Evolutionary conservation across 2,888 invertebrate species (phyloP).

Genomic region (Pandemis corylana): DNA sequence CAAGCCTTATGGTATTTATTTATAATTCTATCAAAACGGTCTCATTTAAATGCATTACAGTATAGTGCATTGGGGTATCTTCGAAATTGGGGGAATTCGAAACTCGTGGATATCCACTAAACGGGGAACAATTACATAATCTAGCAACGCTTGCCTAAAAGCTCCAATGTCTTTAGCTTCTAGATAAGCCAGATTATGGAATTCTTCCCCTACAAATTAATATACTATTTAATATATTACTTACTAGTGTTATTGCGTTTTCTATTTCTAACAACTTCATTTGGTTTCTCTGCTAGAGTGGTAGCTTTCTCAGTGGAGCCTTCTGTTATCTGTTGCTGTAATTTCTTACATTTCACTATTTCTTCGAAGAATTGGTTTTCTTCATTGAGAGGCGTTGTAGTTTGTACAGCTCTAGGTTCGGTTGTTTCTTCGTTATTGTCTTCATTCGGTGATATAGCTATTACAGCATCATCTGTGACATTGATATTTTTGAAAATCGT

Average conservation of each 20-base stretch:
- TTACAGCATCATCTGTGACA: background rate
- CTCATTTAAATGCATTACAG: background rate
- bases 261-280: background rate
- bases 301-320: background rate
- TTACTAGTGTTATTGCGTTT: constrained; percentile 5
- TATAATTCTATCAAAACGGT: constrained; percentile 42
- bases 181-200: no score
- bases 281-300: background rate
- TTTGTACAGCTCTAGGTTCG: background rate
- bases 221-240: background rate
- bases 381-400: constrained; percentile 39
- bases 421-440: background rate
- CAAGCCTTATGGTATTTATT: no score
- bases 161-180: no score
- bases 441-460: constrained; percentile 10
- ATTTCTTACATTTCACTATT: constrained; percentile 54
- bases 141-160: no score
- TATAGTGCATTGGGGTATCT: no score
- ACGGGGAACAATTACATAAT: no score
- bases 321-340: constrained; percentile 1
- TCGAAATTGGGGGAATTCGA: no score
- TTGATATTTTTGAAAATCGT: background rate
- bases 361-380: constrained; percentile 59
- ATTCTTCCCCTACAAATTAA: no score
- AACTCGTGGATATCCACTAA: no score